These are phyloP conservation scores for Albula goreensis DNA, from an alignment of 2,113 vertebrate genomes.

Conservation along the genomic window DNA sequence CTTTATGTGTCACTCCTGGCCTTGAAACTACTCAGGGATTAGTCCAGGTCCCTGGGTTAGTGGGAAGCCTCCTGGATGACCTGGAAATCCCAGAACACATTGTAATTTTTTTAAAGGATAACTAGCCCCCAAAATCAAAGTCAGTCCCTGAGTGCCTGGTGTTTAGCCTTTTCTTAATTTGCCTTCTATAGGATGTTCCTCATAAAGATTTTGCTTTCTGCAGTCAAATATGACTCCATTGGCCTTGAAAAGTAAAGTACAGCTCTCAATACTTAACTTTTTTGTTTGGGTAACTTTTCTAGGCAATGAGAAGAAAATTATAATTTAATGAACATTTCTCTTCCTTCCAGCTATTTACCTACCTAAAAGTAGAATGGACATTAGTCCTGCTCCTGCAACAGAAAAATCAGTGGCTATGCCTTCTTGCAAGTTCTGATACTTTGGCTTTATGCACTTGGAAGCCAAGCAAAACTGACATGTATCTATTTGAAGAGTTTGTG, in stretches of 20 bases:
- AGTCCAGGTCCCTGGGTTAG: constrained; percentile 67
- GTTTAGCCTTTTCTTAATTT: constrained; percentile 84
- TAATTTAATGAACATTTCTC: neutral
- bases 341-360: too few relatives aligned
- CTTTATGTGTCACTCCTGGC: constrained; percentile 98
- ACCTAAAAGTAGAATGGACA: too few relatives aligned
- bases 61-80: constrained; percentile 83
- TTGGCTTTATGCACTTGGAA: neutral
- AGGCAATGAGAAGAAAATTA: neutral
- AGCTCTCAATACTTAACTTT: neutral
- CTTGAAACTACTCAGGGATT: constrained; percentile 70
- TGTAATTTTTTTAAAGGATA: constrained; percentile 81
- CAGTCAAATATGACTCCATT: constrained; percentile 4
- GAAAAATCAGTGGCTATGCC: too few relatives aligned
- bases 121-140: constrained; percentile 77
- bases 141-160: constrained; percentile 56
- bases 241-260: neutral
- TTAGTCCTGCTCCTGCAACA: too few relatives aligned
- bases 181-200: constrained; percentile 32
- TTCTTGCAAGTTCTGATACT: too few relatives aligned
- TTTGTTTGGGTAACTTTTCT: constrained; percentile 11
- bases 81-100: constrained; percentile 85
- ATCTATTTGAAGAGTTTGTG: neutral
- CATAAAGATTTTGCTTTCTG: constrained; percentile 7
- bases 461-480: neutral